These are phyloP conservation scores for Colletes latitarsis DNA, from an alignment of 1,140 invertebrate species.

Conservation along the genomic window DNA sequence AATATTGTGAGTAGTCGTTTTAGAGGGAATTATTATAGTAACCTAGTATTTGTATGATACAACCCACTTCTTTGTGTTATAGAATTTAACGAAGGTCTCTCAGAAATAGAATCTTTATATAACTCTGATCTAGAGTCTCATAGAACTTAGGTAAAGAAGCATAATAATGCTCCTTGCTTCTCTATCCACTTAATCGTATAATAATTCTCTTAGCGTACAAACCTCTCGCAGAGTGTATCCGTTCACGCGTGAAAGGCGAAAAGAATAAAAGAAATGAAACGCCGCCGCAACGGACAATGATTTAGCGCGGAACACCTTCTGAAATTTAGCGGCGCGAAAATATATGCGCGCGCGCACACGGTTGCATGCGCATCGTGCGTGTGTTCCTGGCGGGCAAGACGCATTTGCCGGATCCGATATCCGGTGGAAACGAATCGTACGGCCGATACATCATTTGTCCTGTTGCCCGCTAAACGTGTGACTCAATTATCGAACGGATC, in stretches of 20 bases:
- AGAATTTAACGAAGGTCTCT: too few species aligned
- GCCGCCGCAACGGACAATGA: background rate
- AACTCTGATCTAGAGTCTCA: too few species aligned
- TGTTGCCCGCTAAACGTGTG: constrained; percentile 55
- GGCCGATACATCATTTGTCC: constrained; percentile 71
- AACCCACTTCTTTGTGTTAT: too few species aligned
- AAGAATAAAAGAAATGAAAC: background rate
- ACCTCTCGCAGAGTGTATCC: too few species aligned
- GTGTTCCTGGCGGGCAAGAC: background rate
- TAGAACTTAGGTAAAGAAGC: too few species aligned
- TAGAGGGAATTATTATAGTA: too few species aligned
- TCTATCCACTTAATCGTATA: too few species aligned
- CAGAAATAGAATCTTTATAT: too few species aligned
- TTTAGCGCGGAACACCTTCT: constrained; percentile 24
- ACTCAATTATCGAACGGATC: constrained; percentile 69
- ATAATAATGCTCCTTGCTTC: too few species aligned
- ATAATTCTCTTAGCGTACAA: too few species aligned
- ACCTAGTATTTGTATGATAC: too few species aligned
- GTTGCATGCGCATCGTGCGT: background rate
- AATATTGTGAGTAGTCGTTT: too few species aligned
- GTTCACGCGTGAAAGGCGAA: background rate
- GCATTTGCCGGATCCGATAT: constrained; percentile 56
- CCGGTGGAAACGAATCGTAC: constrained; percentile 67
- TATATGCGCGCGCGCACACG: background rate
- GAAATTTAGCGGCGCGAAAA: constrained; percentile 42